Percentiles rank a stretch among this genome's conserved stretches.
Conservation (phyloP, 1,140 invertebrate species). For the Harlomillsia oculata region DNA sequence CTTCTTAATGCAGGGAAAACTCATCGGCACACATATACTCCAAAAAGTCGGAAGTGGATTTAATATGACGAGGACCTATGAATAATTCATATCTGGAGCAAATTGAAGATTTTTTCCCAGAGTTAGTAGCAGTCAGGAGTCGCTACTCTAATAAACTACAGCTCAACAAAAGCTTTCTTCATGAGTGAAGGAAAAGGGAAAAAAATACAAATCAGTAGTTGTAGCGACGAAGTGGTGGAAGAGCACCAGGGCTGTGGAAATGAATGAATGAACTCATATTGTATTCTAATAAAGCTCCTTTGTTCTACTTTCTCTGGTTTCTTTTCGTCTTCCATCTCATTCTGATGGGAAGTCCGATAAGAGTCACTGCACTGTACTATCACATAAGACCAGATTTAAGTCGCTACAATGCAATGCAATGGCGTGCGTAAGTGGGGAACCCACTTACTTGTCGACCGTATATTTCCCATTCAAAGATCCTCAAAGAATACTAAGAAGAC, state of each 20-base stretch:
- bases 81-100: not conserved
- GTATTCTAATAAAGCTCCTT: not conserved
- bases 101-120: not conserved
- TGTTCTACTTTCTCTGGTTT: not conserved
- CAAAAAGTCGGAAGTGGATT: not conserved
- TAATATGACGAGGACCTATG: not conserved
- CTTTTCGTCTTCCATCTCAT: not conserved
- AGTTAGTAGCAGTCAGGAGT: not conserved
- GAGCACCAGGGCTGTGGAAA: not conserved
- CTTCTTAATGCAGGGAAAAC: not conserved
- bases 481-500: too few relatives aligned
- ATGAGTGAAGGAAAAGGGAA: not conserved
- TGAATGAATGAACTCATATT: not conserved
- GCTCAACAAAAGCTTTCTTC: not conserved
- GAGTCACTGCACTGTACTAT: too few relatives aligned
- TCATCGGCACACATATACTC: not conserved
- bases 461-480: too few relatives aligned
- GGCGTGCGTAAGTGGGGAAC: too few relatives aligned
- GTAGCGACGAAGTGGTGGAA: not conserved
- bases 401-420: too few relatives aligned
- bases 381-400: too few relatives aligned
- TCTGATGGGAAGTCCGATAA: too few relatives aligned
- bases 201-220: not conserved
- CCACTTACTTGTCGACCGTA: too few relatives aligned
- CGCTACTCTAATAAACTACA: too few relatives aligned